Percentiles rank a stretch among this genome's conserved stretches.
Conservation (phyloP, 2,113 vertebrate species). For the Lycaon pictus region DNA sequence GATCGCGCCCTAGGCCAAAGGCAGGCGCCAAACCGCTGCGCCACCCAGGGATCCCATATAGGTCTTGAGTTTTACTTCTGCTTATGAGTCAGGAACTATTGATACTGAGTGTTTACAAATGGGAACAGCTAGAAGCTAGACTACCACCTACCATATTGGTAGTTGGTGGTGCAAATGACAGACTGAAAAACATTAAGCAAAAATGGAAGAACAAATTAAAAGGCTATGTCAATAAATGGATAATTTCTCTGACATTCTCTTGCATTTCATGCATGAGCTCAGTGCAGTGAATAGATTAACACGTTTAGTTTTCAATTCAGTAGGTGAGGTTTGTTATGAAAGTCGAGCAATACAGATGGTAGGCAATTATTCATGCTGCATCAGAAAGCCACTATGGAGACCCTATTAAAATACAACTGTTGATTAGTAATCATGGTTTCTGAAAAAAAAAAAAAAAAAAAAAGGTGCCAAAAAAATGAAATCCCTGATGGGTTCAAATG, state of each 20-base stretch:
- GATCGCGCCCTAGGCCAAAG: too few species aligned
- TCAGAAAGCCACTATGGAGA: constrained; percentile 72
- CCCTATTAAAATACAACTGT: constrained; percentile 76
- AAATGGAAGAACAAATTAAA: background rate
- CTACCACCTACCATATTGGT: background rate
- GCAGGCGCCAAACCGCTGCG: too few species aligned
- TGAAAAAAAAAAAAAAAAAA: background rate
- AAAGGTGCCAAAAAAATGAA: constrained; percentile 62
- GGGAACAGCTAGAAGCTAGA: background rate
- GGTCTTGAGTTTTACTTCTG: background rate
- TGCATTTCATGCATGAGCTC: constrained; percentile 60
- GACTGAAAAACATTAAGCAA: background rate
- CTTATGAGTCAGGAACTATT: background rate
- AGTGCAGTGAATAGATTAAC: constrained; percentile 62
- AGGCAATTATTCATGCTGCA: constrained; percentile 77
- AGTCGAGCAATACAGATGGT: constrained; percentile 73
- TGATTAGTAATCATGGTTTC: constrained; percentile 78
- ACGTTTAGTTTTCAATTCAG: constrained; percentile 70
- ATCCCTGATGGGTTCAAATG: constrained; percentile 29
- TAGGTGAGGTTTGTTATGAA: constrained; percentile 66
- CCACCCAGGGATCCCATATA: too few species aligned
- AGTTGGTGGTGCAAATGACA: background rate
- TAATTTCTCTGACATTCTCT: constrained; percentile 50
- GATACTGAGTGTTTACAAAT: background rate
- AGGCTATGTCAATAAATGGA: background rate